Percentiles rank a stretch among this genome's conserved stretches.
phyloP scores from a whole-genome alignment of 1,140 invertebrate species.

The Hyphantria cunea region DNA sequence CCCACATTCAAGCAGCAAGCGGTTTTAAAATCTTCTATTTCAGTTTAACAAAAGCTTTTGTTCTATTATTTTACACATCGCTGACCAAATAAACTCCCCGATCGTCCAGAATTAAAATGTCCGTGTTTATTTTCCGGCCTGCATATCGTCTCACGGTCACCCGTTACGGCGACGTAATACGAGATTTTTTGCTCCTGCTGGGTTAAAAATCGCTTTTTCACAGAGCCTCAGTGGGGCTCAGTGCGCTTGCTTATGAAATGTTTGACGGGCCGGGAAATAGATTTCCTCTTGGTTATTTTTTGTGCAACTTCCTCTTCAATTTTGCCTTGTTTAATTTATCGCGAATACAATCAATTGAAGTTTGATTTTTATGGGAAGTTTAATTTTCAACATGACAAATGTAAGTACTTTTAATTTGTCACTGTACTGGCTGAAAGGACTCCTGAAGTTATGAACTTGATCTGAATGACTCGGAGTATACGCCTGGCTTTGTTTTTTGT shows the following conservation, averaged over 20 bases:
- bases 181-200: slow-evolving; percentile 29
- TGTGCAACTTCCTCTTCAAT: slow-evolving; percentile 8
- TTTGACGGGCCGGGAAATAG: slow-evolving; percentile 68
- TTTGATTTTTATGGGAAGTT: neutral
- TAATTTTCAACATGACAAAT: no score
- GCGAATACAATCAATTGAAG: neutral
- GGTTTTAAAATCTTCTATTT: neutral
- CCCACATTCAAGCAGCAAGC: no score
- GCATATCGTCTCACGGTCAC: slow-evolving; percentile 20
- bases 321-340: slow-evolving; percentile 14
- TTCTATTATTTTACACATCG: neutral
- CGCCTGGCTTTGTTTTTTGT: no score
- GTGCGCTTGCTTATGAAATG: slow-evolving; percentile 65
- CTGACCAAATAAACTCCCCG: slow-evolving; percentile 19
- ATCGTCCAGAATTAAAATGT: slow-evolving; percentile 25
- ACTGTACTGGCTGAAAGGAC: no score
- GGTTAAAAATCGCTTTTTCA: slow-evolving; percentile 55
- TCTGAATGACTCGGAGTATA: no score
- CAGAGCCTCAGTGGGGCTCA: slow-evolving; percentile 42
- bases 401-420: no score
- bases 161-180: slow-evolving; percentile 9
- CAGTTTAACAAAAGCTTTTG: neutral
- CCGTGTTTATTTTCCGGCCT: slow-evolving; percentile 19
- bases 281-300: slow-evolving; percentile 50
- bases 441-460: no score